Base-by-base conservation (phyloP, 2,888 invertebrate species). In the Caenorhabditis afra region DNA sequence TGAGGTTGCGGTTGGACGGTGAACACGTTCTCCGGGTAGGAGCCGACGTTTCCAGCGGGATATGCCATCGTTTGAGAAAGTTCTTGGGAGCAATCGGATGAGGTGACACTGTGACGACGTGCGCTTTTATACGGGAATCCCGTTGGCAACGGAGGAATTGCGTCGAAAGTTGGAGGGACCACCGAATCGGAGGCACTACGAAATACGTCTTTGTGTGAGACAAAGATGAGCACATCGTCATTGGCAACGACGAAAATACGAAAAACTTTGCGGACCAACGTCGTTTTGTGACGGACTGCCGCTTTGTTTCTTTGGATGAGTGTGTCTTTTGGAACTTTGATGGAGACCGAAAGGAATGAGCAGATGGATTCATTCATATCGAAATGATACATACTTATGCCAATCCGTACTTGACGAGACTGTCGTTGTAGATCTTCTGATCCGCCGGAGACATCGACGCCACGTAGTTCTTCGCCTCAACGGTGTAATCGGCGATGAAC, bases 171-270 rank as follows among this genome's bases (percentile, higher is more conserved):
- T n/a, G 52, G 18, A 22, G 23, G 39, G 67, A 37, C 49, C 66
- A 52, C 23, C 23, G 29, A 52, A 52, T 3, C 52, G n/a, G 16
- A n/a, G n/a, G 4, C 47, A 16, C 47, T 10, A 16, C 47, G 47
- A 47, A 18, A 44, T 11, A 44, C 44, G n/a, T 7, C n/a, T 44
- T n/a, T 7, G 29, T 29, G 29, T 29, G 41, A 41, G 22, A 49
- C 20, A 5, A 22, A n/a, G 20, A 50, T 23, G 49, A 52, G 47
- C 58, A 67, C 58, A 59, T 67, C 58, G 39, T 44, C 67, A 49
- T 10, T 50, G 58, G 58, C 67, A 67, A 67, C 67, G 67, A 55
- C 16, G 55, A 18, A 59, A 59, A 59, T 59, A 41, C 58, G 58
- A 41, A 41, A n/a, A 41, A 29, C 29, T 7, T 1, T 16, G 20